These are phyloP conservation scores for Linnaemya vulpina DNA, from an alignment of 2,888 invertebrate species.

Conservation along the genomic window DNA sequence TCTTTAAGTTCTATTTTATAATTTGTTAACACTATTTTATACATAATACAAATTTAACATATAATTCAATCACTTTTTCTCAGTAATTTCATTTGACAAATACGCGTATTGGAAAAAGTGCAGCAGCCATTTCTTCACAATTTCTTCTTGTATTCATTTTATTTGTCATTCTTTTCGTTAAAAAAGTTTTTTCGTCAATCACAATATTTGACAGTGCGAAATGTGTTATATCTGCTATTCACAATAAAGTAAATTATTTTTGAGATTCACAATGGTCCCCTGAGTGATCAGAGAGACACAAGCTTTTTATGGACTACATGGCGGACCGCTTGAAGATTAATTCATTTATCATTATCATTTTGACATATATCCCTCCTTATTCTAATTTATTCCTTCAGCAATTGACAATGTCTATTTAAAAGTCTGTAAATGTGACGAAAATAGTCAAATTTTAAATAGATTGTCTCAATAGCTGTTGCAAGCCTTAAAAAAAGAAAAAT, in stretches of 20 bases:
- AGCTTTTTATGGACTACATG: constrained; percentile 1
- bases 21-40: constrained; percentile 36
- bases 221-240: neutral
- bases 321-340: too few relatives aligned
- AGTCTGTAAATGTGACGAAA: too few relatives aligned
- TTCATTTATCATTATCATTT: too few relatives aligned
- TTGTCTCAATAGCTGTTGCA: too few relatives aligned
- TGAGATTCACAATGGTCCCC: constrained; percentile 8
- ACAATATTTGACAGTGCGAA: constrained; percentile 50
- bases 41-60: constrained; percentile 20
- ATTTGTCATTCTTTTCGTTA: constrained; percentile 58
- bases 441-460: too few relatives aligned
- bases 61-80: constrained; percentile 48
- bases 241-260: constrained; percentile 8
- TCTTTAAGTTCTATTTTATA: constrained; percentile 4
- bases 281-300: neutral
- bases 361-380: too few relatives aligned
- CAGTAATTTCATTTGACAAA: constrained; percentile 58
- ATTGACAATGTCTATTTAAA: too few relatives aligned
- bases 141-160: constrained; percentile 65
- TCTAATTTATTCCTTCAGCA: too few relatives aligned
- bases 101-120: constrained; percentile 68
- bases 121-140: constrained; percentile 69
- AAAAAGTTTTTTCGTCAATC: constrained; percentile 48
- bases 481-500: too few relatives aligned